Evolutionary conservation across 1,140 invertebrate genomes (phyloP).

Genomic region (Aphaenogaster rudis): DNA sequence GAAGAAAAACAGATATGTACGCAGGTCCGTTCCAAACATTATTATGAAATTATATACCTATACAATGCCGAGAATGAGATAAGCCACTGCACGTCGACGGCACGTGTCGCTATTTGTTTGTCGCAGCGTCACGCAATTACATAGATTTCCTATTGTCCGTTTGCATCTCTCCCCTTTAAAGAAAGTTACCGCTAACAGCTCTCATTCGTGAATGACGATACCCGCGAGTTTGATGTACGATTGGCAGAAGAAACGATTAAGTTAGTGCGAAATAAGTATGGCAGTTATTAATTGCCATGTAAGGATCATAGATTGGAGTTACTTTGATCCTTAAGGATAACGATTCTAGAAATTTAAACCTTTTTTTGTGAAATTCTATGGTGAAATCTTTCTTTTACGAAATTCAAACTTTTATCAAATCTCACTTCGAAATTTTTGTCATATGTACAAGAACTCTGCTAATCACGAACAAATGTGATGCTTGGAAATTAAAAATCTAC

Average conservation of each 20-base stretch:
- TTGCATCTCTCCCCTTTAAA: slow-evolving; percentile 14
- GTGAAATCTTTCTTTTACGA: not conserved
- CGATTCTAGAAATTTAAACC: not conserved
- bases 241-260: not conserved
- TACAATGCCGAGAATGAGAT: slow-evolving; percentile 33
- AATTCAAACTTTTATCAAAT: not conserved
- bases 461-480: not conserved
- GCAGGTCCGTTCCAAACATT: slow-evolving; percentile 9
- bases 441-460: not conserved
- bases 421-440: no score
- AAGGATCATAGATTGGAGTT: not conserved
- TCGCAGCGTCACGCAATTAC: slow-evolving; percentile 14
- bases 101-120: slow-evolving; percentile 27
- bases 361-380: not conserved
- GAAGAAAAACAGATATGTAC: slow-evolving; percentile 44
- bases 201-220: not conserved
- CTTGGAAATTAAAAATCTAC: not conserved
- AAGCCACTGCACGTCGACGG: slow-evolving; percentile 34
- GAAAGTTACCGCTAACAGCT: not conserved
- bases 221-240: not conserved
- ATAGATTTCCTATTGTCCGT: slow-evolving; percentile 13
- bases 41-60: slow-evolving; percentile 44
- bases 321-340: slow-evolving; percentile 12
- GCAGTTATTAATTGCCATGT: not conserved
- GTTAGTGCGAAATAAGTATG: not conserved